A percentile compares a stretch with the other conserved stretches of the same genome.
Conservation (phyloP, 2,888 invertebrate genomes). For the Agrilus mali region DNA sequence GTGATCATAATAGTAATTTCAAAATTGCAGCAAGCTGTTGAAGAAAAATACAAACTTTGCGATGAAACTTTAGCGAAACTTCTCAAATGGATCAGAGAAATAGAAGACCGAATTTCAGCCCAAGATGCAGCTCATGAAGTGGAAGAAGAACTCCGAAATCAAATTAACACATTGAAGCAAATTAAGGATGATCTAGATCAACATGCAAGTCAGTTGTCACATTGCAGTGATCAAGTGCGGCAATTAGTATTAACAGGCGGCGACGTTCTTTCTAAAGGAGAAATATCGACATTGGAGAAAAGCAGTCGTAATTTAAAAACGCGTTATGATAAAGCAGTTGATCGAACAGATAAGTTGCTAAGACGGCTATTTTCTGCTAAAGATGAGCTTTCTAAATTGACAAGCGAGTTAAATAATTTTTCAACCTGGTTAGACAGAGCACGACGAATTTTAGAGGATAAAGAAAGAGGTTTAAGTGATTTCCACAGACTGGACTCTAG, state of each 20-base stretch:
- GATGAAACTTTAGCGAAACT: conserved; percentile 76
- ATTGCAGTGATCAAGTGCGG: conserved; percentile 80
- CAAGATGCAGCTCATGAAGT: conserved; percentile 81
- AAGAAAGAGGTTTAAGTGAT: conserved; percentile 70
- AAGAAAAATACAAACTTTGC: conserved; percentile 86
- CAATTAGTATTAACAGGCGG: conserved; percentile 82
- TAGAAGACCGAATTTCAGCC: conserved; percentile 72
- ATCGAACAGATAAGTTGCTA: conserved; percentile 67
- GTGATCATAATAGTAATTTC: conserved; percentile 1
- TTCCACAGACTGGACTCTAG: conserved; percentile 57
- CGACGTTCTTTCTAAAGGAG: conserved; percentile 85
- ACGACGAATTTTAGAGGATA: conserved; percentile 67
- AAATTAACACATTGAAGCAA: conserved; percentile 81
- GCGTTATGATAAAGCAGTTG: conserved; percentile 69
- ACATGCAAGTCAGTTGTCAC: conserved; percentile 70
- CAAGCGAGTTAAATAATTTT: conserved; percentile 69
- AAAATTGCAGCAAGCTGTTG: conserved; percentile 76
- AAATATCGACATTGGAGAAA: conserved; percentile 77
- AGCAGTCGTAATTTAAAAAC: conserved; percentile 73
- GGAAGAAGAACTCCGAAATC: conserved; percentile 74
- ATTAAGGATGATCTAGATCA: conserved; percentile 83
- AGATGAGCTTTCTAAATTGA: conserved; percentile 81
- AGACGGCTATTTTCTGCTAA: conserved; percentile 64
- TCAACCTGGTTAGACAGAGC: conserved; percentile 76
- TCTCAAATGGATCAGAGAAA: conserved; percentile 73